These are phyloP conservation scores for Chiridota heheva DNA, from an alignment of 35 echinoderm and acorn worm species.

Conservation along the genomic window DNA sequence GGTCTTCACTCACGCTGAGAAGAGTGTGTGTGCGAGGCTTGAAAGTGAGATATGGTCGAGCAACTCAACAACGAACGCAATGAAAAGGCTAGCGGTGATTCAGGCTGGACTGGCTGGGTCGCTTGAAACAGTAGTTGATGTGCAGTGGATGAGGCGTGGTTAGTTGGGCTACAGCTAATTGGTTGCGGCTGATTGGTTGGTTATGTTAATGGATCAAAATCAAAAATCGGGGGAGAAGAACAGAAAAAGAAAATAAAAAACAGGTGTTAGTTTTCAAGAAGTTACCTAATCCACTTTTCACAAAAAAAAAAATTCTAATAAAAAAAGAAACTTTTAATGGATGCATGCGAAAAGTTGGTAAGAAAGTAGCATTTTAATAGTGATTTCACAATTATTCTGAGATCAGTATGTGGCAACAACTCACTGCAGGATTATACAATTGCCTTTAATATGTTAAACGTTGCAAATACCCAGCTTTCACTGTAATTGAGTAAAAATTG, in stretches of 20 bases:
- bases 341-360: too few relatives aligned
- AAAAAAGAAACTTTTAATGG: conserved; percentile 31
- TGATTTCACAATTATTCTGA: too few relatives aligned
- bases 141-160: conserved; percentile 51
- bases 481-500: too few relatives aligned
- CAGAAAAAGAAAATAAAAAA: conserved; percentile 40
- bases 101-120: conserved; percentile 31
- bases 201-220: conserved; percentile 46
- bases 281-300: background rate
- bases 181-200: conserved; percentile 50
- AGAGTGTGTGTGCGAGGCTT: conserved; percentile 24
- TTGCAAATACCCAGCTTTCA: too few relatives aligned
- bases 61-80: conserved; percentile 43
- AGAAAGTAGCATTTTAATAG: too few relatives aligned
- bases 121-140: conserved; percentile 48
- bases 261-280: conserved; percentile 25
- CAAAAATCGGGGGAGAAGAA: conserved; percentile 31
- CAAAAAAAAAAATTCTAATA: background rate
- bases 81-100: conserved; percentile 49
- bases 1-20: conserved; percentile 27
- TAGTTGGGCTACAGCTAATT: conserved; percentile 53
- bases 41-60: conserved; percentile 21
- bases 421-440: too few relatives aligned
- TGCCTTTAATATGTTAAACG: too few relatives aligned
- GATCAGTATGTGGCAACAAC: too few relatives aligned